Base-by-base conservation (phyloP, 2,113 vertebrate species). In the Mirounga angustirostris region DNA sequence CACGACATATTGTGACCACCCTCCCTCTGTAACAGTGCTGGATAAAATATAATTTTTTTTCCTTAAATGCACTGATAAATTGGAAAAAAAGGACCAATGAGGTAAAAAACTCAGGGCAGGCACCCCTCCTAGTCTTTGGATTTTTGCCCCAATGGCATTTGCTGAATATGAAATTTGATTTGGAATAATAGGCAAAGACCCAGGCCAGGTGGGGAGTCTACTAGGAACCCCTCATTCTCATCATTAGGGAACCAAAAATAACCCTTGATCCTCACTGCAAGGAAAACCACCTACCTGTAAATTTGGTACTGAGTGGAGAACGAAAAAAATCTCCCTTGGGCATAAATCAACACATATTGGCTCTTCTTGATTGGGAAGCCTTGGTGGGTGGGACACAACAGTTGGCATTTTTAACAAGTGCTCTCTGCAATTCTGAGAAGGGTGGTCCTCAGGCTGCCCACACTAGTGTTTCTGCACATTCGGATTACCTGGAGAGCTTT, bases 161-260 rank as follows among this genome's bases (percentile, higher is more conserved):
- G 22, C 52, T 79, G 69, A 74, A 61, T n/a, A 83, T 88, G 82
- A 76, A 88, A 33, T 69, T 73, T 13, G 36, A n/a, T 52, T 94
- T 95, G 56, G 52, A 93, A 26, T 30, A 50, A 56, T 33, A 92
- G 30, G 59, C 7, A 30, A 58, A 63, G 36, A 22, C 19, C 15
- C 1, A 10, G 40, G 58, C 12, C 50, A 22, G 59, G 43, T 78
- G 26, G 59, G 3, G 16, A 40, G 30, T 61, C 52, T 24, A 11
- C 54, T 28, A 15, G 54, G 52, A 91, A 74, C 69, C 12, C 12
- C 22, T 88, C 6, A 50, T 86, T 91, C 28, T 81, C 28, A 58
- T 78, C 0, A 5, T 40, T 76, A 93, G 69, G n/a, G 56, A 81
- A 74, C 71, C 78, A 74, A 43, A 93, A 90, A 58, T 78, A 93